Conservation (phyloP, 2,797 vertebrate species). For the Acomys russatus region DNA sequence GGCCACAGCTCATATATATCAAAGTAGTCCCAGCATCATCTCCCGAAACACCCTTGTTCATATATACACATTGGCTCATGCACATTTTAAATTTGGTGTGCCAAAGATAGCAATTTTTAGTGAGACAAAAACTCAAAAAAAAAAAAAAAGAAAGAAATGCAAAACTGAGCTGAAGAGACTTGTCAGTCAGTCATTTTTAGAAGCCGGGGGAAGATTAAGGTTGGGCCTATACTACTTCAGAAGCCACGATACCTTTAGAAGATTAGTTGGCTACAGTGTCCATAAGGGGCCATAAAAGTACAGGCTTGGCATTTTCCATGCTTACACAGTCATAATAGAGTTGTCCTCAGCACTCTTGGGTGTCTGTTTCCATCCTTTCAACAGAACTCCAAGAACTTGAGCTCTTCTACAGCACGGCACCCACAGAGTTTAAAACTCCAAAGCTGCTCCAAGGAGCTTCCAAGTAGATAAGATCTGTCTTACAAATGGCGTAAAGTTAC, state of each 20-base stretch:
- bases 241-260: background rate
- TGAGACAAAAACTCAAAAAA: background rate
- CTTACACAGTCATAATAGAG: no score
- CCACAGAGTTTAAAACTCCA: background rate
- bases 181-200: background rate
- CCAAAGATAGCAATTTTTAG: background rate
- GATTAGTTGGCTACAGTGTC: no score
- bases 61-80: background rate
- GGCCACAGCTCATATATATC: background rate
- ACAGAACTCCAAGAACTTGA: background rate
- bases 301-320: background rate
- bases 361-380: background rate
- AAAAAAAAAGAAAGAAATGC: no score
- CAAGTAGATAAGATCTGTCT: background rate
- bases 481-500: background rate
- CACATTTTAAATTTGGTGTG: background rate
- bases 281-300: background rate
- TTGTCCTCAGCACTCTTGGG: no score
- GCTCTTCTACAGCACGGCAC: background rate
- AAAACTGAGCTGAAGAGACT: background rate
- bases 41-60: background rate
- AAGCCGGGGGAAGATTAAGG: no score
- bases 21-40: background rate
- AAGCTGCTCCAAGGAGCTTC: background rate
- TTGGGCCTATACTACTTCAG: background rate